phyloP scores from a whole-genome alignment of 2,888 invertebrate genomes.

The Pilophorus perplexus region DNA sequence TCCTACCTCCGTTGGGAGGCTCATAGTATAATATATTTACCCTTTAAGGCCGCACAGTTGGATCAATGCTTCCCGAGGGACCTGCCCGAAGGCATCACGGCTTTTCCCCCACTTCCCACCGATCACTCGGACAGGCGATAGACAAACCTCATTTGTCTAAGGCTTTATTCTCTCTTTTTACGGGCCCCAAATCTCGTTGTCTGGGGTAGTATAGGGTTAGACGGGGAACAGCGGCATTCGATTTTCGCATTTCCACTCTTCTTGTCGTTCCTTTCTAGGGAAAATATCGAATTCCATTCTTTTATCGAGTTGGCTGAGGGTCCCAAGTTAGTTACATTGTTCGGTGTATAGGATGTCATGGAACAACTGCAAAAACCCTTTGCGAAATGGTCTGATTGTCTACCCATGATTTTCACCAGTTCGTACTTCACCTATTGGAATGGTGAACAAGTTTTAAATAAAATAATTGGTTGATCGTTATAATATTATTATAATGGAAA shows the following conservation, averaged over 20 bases:
- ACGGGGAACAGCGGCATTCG: neutral
- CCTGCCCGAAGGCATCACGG: neutral
- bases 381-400: too few species aligned
- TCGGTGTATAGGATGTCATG: too few species aligned
- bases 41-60: slow-evolving; percentile 10
- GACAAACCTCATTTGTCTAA: slow-evolving; percentile 15
- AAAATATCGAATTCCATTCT: neutral
- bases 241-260: slow-evolving; percentile 1
- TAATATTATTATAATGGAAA: too few species aligned
- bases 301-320: neutral
- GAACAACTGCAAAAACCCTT: too few species aligned
- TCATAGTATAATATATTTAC: slow-evolving; percentile 24
- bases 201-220: neutral
- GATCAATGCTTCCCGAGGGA: slow-evolving; percentile 24
- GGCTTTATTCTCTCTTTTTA: slow-evolving; percentile 13
- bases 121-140: slow-evolving; percentile 7
- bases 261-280: neutral
- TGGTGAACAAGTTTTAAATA: too few species aligned
- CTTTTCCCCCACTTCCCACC: too few species aligned
- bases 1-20: neutral
- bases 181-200: neutral
- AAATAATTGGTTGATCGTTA: too few species aligned
- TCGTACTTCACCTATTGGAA: too few species aligned
- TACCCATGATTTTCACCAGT: too few species aligned
- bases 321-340: too few species aligned